Conservation (phyloP, 2,797 vertebrate species). For the Hyperoplus lanceolatus region DNA sequence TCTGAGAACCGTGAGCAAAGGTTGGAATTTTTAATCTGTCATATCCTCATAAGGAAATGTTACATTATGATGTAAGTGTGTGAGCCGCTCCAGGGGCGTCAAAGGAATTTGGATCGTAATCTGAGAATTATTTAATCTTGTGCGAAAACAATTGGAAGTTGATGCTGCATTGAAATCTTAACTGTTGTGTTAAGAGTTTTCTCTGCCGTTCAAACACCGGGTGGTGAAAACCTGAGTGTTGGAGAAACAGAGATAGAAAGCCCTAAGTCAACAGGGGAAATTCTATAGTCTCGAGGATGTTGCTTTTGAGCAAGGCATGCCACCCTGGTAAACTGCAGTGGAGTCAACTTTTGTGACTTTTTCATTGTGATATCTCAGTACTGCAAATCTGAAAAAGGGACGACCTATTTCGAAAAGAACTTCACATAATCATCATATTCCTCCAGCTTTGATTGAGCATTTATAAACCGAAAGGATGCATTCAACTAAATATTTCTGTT, state of each 20-base stretch:
- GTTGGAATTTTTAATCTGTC: constrained; percentile 79
- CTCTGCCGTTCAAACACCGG: constrained; percentile 14
- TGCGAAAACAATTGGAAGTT: constrained; percentile 42
- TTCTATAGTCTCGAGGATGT: neutral
- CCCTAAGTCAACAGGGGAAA: neutral
- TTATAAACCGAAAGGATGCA: neutral
- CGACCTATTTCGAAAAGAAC: neutral
- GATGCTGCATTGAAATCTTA: constrained; percentile 44
- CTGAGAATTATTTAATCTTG: constrained; percentile 59
- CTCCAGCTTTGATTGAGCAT: neutral
- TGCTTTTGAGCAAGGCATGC: neutral
- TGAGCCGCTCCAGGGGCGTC: constrained; percentile 42
- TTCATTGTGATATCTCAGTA: neutral
- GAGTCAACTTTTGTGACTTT: neutral
- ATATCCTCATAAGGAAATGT: constrained; percentile 90
- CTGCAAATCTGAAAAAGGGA: neutral
- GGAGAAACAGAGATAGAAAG: constrained; percentile 27
- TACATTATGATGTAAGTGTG: constrained; percentile 53
- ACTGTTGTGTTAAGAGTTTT: constrained; percentile 43
- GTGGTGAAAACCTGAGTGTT: constrained; percentile 50
- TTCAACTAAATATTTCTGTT: neutral
- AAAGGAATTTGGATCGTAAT: constrained; percentile 71
- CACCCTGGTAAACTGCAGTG: neutral
- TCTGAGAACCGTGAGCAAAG: constrained; percentile 88
- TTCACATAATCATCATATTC: too few species aligned